A percentile compares a stretch with the other conserved stretches of the same genome.
These are phyloP conservation scores for Octomys mimax DNA, from an alignment of 2,797 vertebrate genomes.

Conservation along the genomic window DNA sequence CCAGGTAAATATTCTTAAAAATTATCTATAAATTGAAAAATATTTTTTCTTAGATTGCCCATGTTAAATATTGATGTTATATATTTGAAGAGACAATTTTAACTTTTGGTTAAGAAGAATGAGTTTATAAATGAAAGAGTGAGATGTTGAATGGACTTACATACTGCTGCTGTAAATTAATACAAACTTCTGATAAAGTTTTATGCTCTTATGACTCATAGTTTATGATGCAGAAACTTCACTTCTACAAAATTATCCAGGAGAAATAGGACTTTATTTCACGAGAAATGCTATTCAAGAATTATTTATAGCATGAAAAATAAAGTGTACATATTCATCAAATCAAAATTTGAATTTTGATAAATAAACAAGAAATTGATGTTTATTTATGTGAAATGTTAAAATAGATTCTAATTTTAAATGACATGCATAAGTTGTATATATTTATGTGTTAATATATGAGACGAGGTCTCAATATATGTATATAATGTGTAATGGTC, in stretches of 20 bases:
- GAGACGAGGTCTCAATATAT: background rate
- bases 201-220: background rate
- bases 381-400: background rate
- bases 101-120: background rate
- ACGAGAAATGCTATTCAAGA: background rate
- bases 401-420: background rate
- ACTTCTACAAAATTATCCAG: background rate
- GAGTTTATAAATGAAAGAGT: background rate
- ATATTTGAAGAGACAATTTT: background rate
- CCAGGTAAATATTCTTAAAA: background rate
- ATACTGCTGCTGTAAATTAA: background rate
- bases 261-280: background rate
- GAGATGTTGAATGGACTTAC: background rate
- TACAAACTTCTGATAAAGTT: background rate
- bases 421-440: background rate
- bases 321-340: background rate
- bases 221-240: background rate
- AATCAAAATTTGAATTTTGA: background rate
- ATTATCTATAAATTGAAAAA: background rate
- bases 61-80: background rate
- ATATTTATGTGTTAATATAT: background rate
- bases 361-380: background rate
- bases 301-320: constrained; percentile 18
- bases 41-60: background rate
- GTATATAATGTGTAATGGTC: background rate